Percentiles rank a stretch among this genome's conserved stretches.
These are phyloP conservation scores for Xiphydria camelus DNA, from an alignment of 2,888 invertebrate genomes.

Conservation along the genomic window DNA sequence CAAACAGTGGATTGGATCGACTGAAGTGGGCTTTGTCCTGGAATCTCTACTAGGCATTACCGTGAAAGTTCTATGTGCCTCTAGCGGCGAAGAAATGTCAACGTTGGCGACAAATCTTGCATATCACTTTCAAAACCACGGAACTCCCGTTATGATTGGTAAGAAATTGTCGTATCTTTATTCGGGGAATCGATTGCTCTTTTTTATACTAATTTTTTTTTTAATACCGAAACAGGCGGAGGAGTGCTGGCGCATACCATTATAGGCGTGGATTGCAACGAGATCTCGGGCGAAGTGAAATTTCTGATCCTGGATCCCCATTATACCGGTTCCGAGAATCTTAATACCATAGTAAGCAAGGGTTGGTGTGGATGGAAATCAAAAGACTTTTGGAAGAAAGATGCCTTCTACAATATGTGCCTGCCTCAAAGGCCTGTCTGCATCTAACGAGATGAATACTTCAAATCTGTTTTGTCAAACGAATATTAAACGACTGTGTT, in stretches of 20 bases:
- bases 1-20: constrained; percentile 96
- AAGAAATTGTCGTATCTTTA: too few species aligned
- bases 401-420: constrained; percentile 95
- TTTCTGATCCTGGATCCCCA: constrained; percentile 99
- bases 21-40: constrained; percentile 92
- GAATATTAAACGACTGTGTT: too few species aligned
- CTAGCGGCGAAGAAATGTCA: constrained; percentile 81
- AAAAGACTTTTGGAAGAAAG: constrained; percentile 91
- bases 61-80: constrained; percentile 81
- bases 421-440: constrained; percentile 75
- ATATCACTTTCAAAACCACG: constrained; percentile 89
- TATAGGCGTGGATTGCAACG: constrained; percentile 88
- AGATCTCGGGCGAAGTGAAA: constrained; percentile 75
- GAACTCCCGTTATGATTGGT: constrained; percentile 99
- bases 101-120: constrained; percentile 79
- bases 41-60: constrained; percentile 78
- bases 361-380: constrained; percentile 99
- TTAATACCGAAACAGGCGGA: constrained; percentile 79
- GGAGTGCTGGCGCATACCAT: constrained; percentile 98
- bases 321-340: constrained; percentile 88
- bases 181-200: too few species aligned
- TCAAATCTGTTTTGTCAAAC: too few species aligned
- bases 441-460: too few species aligned
- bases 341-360: constrained; percentile 73
- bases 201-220: constrained; percentile 13